phyloP scores from a whole-genome alignment of 2,113 vertebrate genomes.

The Brachypteracias leptosomus region DNA sequence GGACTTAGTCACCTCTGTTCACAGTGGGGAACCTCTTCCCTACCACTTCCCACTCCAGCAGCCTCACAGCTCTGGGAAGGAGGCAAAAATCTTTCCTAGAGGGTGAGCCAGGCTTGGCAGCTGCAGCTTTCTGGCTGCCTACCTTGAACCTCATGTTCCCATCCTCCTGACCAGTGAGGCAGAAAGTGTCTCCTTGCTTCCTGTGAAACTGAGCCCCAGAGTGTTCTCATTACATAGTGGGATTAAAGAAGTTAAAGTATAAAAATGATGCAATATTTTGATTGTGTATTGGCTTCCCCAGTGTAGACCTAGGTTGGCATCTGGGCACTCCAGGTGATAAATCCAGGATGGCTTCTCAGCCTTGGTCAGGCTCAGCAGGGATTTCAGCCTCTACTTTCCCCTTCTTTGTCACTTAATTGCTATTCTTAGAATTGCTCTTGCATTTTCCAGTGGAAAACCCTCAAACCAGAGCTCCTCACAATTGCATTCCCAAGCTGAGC shows the following conservation, averaged over 20 bases:
- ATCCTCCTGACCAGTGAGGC: not conserved
- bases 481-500: not conserved
- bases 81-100: not conserved
- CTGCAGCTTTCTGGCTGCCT: not conserved
- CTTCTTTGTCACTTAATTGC: not conserved
- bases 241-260: not conserved
- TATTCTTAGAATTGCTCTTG: not conserved
- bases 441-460: not conserved
- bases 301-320: accelerated
- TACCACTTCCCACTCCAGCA: not conserved
- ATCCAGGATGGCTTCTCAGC: not conserved
- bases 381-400: not conserved
- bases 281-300: not conserved
- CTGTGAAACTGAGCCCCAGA: not conserved
- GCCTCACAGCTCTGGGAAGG: not conserved
- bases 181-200: not conserved
- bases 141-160: not conserved
- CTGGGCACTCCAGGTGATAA: not conserved
- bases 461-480: not conserved
- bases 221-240: not conserved
- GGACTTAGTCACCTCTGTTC: no score
- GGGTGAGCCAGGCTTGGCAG: not conserved
- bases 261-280: not conserved
- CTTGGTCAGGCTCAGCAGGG: not conserved
- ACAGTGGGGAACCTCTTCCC: not conserved